Base-by-base conservation (phyloP, 1,140 invertebrate genomes). In the Ctenoplectra terminalis region DNA sequence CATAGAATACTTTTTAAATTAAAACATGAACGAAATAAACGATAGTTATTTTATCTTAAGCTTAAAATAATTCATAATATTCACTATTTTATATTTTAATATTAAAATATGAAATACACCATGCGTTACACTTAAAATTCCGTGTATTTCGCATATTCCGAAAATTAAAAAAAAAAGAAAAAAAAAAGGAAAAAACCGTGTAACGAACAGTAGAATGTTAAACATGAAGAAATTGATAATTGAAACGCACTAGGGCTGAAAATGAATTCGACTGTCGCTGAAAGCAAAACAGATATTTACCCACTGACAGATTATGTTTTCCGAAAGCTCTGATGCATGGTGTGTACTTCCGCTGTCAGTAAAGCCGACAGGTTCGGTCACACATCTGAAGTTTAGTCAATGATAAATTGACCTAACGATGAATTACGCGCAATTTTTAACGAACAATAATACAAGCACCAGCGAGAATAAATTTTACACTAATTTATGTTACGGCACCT, bases 371-470 rank as follows among this genome's bases (percentile, higher is more conserved):
- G 20, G 6, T 40, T 29, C 43, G 1, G 23, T 69, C 46, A 11
- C 26, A 1, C n/a, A 17, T 20, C 17, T 23, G 9, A 46, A 46
- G 26, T 69, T 46, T 48, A 11, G 7, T 26, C 29, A 17, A 20
- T 48, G 43, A 69, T 50, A 48, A n/a, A 69, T 69, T 50, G 43
- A 23, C 20, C 31, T 69, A 11, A 13, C 46, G 29, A 20, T 20
- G 64, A 46, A 31, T 34, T 69, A 69, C 9, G 20, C 17, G 29
- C 3, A 69, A 66, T 26, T 66, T 66, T 66, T 46, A 43, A 66
- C 34, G 40, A 17, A 46, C n/a, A 43, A 40, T 5, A 26, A 66
- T 26, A 13, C 20, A 17, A 17, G 9, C 40, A 9, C 4, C 7
- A 15, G 29, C 20, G 20, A 23, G 20, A 37, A 17, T 58, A 29